A percentile compares a stretch with the other conserved stretches of the same genome.
phyloP scores from a whole-genome alignment of 2,113 vertebrate species.

The cattle (Bos taurus) region DNA sequence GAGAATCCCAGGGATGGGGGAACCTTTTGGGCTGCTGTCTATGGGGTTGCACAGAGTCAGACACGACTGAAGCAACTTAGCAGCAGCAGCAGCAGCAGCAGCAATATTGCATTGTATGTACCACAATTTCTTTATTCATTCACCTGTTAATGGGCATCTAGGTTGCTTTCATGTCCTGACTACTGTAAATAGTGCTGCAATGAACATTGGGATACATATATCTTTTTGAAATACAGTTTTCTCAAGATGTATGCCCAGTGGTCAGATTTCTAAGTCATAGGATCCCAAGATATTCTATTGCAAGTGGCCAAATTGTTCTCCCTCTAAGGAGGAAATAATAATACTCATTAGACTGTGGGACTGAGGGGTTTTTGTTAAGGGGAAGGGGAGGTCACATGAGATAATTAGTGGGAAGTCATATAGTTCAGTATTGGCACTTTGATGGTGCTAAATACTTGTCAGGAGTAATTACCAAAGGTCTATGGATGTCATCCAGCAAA shows the following conservation, averaged over 20 bases:
- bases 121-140: neutral
- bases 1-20: too few species aligned
- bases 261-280: neutral
- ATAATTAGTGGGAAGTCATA: neutral
- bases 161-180: neutral
- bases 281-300: neutral
- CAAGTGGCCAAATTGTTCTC: neutral
- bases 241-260: neutral
- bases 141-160: neutral
- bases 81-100: too few species aligned
- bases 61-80: too few species aligned
- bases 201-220: neutral
- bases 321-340: neutral
- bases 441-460: neutral
- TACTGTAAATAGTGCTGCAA: neutral
- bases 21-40: too few species aligned
- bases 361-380: neutral
- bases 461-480: neutral
- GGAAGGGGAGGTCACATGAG: neutral
- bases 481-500: neutral
- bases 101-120: neutral
- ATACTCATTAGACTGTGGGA: neutral
- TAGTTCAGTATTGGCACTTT: neutral
- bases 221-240: neutral
- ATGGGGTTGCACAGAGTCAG: too few species aligned